These are phyloP conservation scores for Campoplex nolae DNA, from an alignment of 2,888 invertebrate species.

Conservation along the genomic window DNA sequence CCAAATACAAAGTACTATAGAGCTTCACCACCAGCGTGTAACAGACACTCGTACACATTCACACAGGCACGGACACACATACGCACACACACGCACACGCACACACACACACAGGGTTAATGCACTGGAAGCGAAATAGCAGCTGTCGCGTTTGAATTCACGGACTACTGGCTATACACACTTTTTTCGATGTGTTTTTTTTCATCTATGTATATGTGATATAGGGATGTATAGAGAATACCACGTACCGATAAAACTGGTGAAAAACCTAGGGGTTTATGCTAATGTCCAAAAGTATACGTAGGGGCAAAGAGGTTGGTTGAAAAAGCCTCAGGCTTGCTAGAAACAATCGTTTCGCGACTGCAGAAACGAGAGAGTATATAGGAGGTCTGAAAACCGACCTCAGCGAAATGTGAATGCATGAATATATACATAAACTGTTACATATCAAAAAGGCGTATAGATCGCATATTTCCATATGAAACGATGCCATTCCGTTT, in stretches of 20 bases:
- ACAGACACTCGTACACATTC: not conserved
- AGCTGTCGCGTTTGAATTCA: conserved; percentile 78
- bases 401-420: conserved; percentile 31
- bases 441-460: not conserved
- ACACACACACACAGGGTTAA: conserved; percentile 73
- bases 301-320: conserved; percentile 53
- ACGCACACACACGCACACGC: no score
- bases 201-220: not conserved
- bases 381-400: conserved; percentile 49
- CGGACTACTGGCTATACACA: conserved; percentile 66
- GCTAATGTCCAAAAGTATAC: conserved; percentile 56
- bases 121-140: conserved; percentile 80
- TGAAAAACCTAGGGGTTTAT: conserved; percentile 71
- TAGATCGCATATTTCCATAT: not conserved
- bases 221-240: conserved; percentile 66
- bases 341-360: conserved; percentile 69
- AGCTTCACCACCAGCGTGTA: conserved; percentile 23
- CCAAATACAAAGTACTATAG: conserved; percentile 37
- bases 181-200: not conserved
- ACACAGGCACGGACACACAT: not conserved
- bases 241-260: conserved; percentile 68
- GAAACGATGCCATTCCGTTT: not conserved
- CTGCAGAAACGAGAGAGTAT: conserved; percentile 46
- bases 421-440: conserved; percentile 23
- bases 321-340: conserved; percentile 66